phyloP scores from a whole-genome alignment of 2,113 vertebrate genomes.

The Balaeniceps rex region DNA sequence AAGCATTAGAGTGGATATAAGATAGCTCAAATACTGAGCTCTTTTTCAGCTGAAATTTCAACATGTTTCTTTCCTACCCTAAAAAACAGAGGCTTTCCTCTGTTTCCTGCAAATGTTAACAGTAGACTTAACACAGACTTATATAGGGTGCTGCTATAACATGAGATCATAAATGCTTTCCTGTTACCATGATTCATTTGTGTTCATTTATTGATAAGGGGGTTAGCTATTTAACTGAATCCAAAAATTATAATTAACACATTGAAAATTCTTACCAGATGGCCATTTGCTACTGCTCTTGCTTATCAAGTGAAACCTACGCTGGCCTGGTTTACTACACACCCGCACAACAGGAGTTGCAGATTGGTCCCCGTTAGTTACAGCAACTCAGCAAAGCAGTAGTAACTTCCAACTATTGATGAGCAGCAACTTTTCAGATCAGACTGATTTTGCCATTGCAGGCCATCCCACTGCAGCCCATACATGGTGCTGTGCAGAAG shows the following conservation, averaged over 20 bases:
- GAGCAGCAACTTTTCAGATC: background rate
- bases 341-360: background rate
- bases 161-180: background rate
- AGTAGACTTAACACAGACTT: background rate
- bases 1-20: background rate
- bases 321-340: background rate
- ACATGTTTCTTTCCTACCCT: background rate
- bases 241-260: background rate
- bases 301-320: background rate
- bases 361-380: background rate
- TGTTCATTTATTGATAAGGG: background rate
- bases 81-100: background rate
- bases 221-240: background rate
- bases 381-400: background rate
- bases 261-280: background rate
- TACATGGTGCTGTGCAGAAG: background rate
- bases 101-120: background rate
- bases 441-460: background rate
- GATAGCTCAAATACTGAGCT: background rate
- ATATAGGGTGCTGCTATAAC: background rate
- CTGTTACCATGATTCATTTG: background rate
- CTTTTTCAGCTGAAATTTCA: background rate
- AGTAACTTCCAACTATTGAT: background rate
- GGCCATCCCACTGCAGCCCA: background rate
- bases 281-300: background rate